phyloP scores from a whole-genome alignment of 2,888 invertebrate species.

The Latrodectus elegans region DNA sequence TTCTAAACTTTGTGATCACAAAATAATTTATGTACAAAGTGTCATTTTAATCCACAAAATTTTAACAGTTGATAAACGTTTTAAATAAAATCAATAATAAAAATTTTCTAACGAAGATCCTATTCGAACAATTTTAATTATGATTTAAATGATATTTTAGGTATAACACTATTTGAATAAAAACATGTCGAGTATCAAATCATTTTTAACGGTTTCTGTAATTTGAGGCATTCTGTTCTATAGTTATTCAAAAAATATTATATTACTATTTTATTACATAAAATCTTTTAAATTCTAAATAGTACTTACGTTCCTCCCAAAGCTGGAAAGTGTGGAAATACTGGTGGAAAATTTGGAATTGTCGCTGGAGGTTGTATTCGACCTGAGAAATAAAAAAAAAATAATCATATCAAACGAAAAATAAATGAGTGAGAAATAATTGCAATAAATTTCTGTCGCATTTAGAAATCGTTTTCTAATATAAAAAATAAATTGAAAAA shows the following conservation, averaged over 20 bases:
- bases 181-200: too few relatives aligned
- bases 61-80: too few relatives aligned
- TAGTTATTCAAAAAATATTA: background rate
- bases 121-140: too few relatives aligned
- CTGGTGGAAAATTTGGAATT: conserved; percentile 71
- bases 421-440: too few relatives aligned
- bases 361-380: conserved; percentile 70
- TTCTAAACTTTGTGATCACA: too few relatives aligned
- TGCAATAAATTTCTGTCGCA: background rate
- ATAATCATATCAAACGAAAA: conserved; percentile 9
- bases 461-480: background rate
- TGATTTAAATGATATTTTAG: too few relatives aligned
- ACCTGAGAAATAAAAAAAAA: conserved; percentile 61
- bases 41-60: too few relatives aligned
- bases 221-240: background rate
- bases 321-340: conserved; percentile 72
- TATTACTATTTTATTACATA: background rate
- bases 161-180: too few relatives aligned
- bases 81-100: too few relatives aligned
- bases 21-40: too few relatives aligned
- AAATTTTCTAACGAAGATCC: too few relatives aligned
- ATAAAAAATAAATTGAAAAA: too few relatives aligned
- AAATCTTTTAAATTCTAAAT: conserved; percentile 13
- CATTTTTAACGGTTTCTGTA: background rate
- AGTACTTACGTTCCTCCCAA: conserved; percentile 71